Base-by-base conservation (phyloP, 2,113 vertebrate genomes). In the Carettochelys insculpta region DNA sequence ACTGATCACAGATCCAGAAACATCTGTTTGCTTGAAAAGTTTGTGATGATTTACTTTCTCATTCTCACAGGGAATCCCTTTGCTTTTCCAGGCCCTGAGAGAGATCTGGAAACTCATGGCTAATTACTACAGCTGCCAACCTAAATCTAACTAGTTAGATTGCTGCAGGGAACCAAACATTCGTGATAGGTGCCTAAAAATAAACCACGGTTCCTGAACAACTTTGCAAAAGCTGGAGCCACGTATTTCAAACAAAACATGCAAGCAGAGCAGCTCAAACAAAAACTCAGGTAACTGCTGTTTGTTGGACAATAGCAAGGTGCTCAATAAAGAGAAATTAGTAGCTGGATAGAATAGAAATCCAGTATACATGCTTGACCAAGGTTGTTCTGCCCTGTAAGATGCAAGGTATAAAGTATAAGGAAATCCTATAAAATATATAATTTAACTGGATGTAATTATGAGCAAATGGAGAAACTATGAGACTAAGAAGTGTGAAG, bases 171-270 rank as follows among this genome's bases (percentile, higher is more conserved):
- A 94, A 31, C 52, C 90, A 89, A 90, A 94, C 13, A 52, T 89
- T 86, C 24, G 85, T 14, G 92, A 52, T 10, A 92, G 56, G 75
- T 90, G 68, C 31, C 79, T 29, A 78, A 50, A 50, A 50, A 50
- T 14, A 50, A 8, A 92, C 11, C 27, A 29, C 53, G 47, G 61
- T 80, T 89, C 61, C 61, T 20, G 79, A 50, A 68, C 53, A 94
- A 84, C 13, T 87, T 50, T 92, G 61, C 17, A 43, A 77, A 92
- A 95, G 89, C 84, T 82, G 34, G 86, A 9, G 27, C 52, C 75
- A 90, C 82, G 76, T 54, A 94, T 96, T 58, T 92, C 43, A 91
- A 89, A 51, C 16, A 95, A 82, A 92, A 81, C 19, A 52, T 86
- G 56, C 50, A 92, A 87, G 17, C 75, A 92, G 68, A 8, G 86